phyloP scores from a whole-genome alignment of 30 jellyfish, hydroid and myxozoan genomes.

The Aurelia aurita region DNA sequence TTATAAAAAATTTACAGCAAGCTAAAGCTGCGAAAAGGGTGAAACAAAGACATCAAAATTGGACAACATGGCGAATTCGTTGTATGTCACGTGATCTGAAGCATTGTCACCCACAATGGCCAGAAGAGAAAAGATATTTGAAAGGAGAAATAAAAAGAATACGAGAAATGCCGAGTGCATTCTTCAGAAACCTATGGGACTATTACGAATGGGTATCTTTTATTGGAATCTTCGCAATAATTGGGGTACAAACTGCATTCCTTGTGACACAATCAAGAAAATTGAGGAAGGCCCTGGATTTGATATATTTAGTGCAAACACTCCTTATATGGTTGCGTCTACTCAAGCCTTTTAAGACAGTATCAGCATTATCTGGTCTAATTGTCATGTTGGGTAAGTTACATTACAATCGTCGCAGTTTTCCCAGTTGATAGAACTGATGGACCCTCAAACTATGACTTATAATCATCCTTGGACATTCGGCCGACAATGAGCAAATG shows the following conservation, averaged over 20 bases:
- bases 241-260: constrained; percentile 12
- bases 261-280: constrained; percentile 3
- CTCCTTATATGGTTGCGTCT: constrained; percentile 56
- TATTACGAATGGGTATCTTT: constrained; percentile 60
- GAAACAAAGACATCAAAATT: constrained; percentile 33
- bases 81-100: constrained; percentile 42
- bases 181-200: constrained; percentile 36
- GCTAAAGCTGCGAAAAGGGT: constrained; percentile 16
- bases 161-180: constrained; percentile 16
- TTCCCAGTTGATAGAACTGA: not conserved
- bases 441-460: too few relatives aligned
- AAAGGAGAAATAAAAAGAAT: constrained; percentile 39
- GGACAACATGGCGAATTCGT: constrained; percentile 63
- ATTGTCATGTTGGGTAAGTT: constrained; percentile 65
- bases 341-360: constrained; percentile 35
- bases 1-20: constrained; percentile 27
- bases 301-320: constrained; percentile 19
- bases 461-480: too few relatives aligned
- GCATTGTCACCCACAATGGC: constrained; percentile 80
- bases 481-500: too few relatives aligned
- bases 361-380: constrained; percentile 51
- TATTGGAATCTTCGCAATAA: constrained; percentile 16
- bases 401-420: not conserved
- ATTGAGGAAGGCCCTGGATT: not conserved
- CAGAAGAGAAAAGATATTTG: constrained; percentile 61